phyloP scores from a whole-genome alignment of 2,888 invertebrate species.

The Azorinus chamasolen region DNA sequence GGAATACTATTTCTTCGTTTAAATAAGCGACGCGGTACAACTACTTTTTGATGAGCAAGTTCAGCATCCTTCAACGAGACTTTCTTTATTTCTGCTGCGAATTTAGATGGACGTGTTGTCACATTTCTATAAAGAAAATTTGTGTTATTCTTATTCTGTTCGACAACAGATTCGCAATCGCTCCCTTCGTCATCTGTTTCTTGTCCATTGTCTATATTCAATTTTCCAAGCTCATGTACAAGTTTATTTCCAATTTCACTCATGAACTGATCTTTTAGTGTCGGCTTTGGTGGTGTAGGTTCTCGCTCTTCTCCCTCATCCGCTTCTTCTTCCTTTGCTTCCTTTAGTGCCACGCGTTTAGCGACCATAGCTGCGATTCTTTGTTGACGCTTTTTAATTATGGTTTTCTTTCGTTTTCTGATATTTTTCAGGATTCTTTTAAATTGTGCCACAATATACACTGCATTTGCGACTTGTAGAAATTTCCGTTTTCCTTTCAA shows the following conservation, averaged over 20 bases:
- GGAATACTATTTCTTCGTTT: constrained; percentile 56
- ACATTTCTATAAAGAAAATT: not conserved
- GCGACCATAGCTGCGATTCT: constrained; percentile 45
- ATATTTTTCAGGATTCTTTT: constrained; percentile 48
- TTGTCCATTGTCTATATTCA: constrained; percentile 21
- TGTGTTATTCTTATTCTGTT: constrained; percentile 5
- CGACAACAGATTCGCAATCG: constrained; percentile 12
- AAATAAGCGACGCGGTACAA: no score
- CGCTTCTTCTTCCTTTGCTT: constrained; percentile 17
- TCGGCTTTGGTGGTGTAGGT: constrained; percentile 36
- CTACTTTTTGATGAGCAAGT: not conserved
- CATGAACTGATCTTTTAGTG: constrained; percentile 60
- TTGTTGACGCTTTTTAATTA: constrained; percentile 31
- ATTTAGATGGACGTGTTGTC: constrained; percentile 3
- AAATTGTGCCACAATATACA: constrained; percentile 57
- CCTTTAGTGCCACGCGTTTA: constrained; percentile 39
- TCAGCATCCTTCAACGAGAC: constrained; percentile 38
- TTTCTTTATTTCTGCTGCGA: constrained; percentile 36
- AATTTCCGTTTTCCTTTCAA: constrained; percentile 63
- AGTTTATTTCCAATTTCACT: constrained; percentile 50
- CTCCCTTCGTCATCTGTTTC: constrained; percentile 5
- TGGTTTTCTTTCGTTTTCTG: constrained; percentile 43
- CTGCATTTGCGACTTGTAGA: constrained; percentile 59
- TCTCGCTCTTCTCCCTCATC: constrained; percentile 11
- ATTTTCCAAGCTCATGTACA: constrained; percentile 42